phyloP scores from a whole-genome alignment of 2,888 invertebrate genomes.

The Eupithecia exiguata region DNA sequence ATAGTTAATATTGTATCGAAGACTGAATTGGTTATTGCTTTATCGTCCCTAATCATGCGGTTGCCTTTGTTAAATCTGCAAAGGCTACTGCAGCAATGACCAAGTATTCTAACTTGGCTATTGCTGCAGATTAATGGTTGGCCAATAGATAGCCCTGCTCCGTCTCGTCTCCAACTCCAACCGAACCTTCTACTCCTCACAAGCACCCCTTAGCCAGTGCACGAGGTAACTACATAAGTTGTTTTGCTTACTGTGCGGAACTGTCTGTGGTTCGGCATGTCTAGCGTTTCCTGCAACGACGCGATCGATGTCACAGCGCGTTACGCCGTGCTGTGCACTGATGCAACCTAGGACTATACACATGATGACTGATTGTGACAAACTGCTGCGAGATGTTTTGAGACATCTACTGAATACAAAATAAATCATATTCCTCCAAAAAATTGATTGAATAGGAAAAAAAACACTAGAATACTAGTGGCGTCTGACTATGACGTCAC shows the following conservation, averaged over 20 bases:
- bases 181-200: constrained; percentile 9
- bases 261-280: constrained; percentile 16
- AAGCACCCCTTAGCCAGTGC: constrained; percentile 8
- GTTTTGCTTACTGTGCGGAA: constrained; percentile 17
- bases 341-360: not conserved
- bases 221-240: constrained; percentile 18
- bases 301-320: not conserved
- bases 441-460: too few relatives aligned
- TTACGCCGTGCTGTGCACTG: not conserved
- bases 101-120: not conserved
- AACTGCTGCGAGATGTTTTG: too few relatives aligned
- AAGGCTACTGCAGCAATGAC: not conserved
- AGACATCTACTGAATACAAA: too few relatives aligned
- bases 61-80: not conserved
- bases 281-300: not conserved
- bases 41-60: not conserved
- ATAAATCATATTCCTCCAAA: too few relatives aligned
- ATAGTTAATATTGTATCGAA: constrained; percentile 19
- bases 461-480: too few relatives aligned
- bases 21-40: not conserved
- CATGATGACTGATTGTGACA: too few relatives aligned
- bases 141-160: not conserved
- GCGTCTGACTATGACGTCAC: too few relatives aligned
- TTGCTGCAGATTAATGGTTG: too few relatives aligned
- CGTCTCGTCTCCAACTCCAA: too few relatives aligned